Evolutionary conservation across 2,888 invertebrate genomes (phyloP), one percentile per base, ranked within the genome.

Genomic region (Prosopocoilus inquinatus): DNA sequence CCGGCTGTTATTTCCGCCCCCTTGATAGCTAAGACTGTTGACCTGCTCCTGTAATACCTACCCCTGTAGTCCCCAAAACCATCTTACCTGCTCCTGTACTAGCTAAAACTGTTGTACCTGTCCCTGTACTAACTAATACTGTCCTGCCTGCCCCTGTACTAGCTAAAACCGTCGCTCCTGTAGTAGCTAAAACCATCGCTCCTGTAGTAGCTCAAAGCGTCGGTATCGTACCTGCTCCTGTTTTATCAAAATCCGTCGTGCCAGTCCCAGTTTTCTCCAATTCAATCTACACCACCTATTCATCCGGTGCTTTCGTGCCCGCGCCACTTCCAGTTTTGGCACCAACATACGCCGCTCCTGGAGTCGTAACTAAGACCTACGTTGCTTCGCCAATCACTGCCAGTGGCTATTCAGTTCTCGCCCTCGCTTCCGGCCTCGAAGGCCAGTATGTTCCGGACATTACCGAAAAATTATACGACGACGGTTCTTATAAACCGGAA

Each of bases 401-500:
- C n/a, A 49, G 58, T 32, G 66, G 66, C 47, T 65, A 65, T 53
- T 64, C 64, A 39, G 41, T 59, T 9, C 51, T 62, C 7, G 65
- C 66, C 34, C 47, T 64, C 28, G 67, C 65, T 16, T 65, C 65
- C 45, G 68, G 65, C 41, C 47, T 64, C 44, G 67, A 67, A 66
- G 67, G 68, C 38, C 68, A 67, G 59, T 69, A 63, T 55, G 47
- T 67, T n/a, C 67, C 64, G 38, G 65, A 65, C 32, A 62, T 64
- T 53, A 66, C 63, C 43, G 72, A 72, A 57, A 64, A 67, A 56
- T 62, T 70, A 16, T 71, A 71, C 61, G 69, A 73, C 55, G 69
- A 72, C 57, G 73, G 73, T 9, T 67, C 70, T 39, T 73, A 72
- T 62, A 70, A 67, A 53, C 70, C 67, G 33, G 70, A 69, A 54